phyloP scores from a whole-genome alignment of 2,113 vertebrate species.

The Semnopithecus entellus region DNA sequence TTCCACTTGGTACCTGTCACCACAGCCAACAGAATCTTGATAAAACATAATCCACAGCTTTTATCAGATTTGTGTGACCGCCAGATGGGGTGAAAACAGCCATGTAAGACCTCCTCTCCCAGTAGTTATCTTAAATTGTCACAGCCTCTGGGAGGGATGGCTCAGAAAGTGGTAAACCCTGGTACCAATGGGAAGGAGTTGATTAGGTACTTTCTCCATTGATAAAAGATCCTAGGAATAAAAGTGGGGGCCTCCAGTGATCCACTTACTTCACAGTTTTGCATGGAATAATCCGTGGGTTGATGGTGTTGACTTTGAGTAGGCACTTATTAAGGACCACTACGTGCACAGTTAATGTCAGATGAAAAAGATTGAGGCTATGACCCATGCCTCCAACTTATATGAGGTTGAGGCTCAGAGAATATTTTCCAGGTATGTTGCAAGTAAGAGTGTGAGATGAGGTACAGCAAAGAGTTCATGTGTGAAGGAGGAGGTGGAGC shows the following conservation, averaged over 20 bases:
- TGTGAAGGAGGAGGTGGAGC: not conserved
- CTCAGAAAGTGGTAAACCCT: not conserved
- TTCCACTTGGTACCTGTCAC: not conserved
- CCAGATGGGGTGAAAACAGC: not conserved
- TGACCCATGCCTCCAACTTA: not conserved
- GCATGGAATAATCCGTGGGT: not conserved
- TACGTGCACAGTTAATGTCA: not conserved
- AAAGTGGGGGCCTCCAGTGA: not conserved
- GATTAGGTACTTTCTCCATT: not conserved
- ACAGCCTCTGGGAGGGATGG: not conserved
- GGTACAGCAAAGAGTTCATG: not conserved
- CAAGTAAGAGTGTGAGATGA: not conserved
- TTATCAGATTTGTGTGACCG: not conserved
- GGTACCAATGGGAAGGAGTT: not conserved
- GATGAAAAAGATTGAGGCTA: not conserved
- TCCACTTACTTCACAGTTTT: not conserved
- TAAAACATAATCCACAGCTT: not conserved
- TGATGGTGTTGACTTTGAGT: not conserved
- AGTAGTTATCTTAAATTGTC: not conserved
- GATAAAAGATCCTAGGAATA: not conserved
- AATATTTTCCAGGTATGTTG: not conserved
- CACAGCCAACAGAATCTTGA: not conserved
- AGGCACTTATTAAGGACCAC: not conserved
- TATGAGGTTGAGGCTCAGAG: not conserved
- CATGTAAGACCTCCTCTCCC: not conserved